Base-by-base conservation (phyloP, 2,888 invertebrate species). In the Lasioglossum calceatum region DNA sequence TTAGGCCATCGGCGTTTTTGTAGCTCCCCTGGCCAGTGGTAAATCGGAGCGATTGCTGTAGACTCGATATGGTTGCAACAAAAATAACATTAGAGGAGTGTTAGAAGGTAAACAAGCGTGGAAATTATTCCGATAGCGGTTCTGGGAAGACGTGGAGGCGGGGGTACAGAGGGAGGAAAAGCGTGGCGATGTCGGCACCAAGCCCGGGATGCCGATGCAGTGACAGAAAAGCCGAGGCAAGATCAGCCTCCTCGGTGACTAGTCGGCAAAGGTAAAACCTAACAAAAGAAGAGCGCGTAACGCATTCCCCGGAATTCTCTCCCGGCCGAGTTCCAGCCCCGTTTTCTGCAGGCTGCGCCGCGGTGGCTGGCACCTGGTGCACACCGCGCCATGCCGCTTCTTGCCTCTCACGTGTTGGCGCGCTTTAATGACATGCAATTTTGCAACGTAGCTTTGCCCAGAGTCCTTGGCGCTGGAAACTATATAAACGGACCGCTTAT, bases 381-480 rank as follows among this genome's bases (percentile, higher is more conserved):
- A 39, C 42, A 1, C 64, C 64, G 64, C 61, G 75, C 50, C 77
- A 73, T 64, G 83, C 67, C 79, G 86, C 87, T 91, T 89, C 90
- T 91, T 88, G 91, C 92, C 92, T 92, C 92, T 93, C 92, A 91
- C 92, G 91, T 92, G 90, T 91, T 82, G 84, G 89, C 90, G 89
- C 90, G 89, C 87, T 87, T 91, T 94, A 95, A 95, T 95, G 93
- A 94, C 93, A 94, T 94, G 95, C 93, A 93, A 94, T 95, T 94
- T 94, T 94, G 94, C 93, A 94, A 93, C 91, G 92, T 91, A 92
- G 91, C 93, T 92, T 92, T 92, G 92, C 88, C 83, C 75, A 16
- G 88, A 94, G 95, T 95, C 95, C 95, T 95, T 95, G 95, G 93
- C 89, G 87, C 90, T 92, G 91, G 92, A 94, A 93, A 93, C 94